Evolutionary conservation across 2,888 invertebrate species (phyloP).

Genomic region (Chrysolina americana): DNA sequence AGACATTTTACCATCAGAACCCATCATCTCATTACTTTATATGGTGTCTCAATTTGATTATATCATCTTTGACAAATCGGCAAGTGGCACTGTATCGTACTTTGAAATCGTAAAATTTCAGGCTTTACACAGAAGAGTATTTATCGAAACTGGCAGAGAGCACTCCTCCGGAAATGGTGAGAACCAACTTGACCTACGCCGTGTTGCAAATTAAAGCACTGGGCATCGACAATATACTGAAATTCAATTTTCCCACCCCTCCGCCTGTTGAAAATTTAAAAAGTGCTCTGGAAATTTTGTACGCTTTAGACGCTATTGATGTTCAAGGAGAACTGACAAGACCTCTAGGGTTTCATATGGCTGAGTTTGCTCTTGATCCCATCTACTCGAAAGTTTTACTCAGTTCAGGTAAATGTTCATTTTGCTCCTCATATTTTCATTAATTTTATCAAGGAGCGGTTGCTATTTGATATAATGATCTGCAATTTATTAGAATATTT

Average conservation of each 20-base stretch:
- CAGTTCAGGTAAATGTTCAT: conserved; percentile 74
- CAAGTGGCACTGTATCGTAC: background rate
- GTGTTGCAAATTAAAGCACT: conserved; percentile 93
- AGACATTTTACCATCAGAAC: no score
- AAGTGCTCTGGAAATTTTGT: conserved; percentile 88
- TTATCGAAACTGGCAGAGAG: conserved; percentile 78
- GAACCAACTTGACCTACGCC: conserved; percentile 88
- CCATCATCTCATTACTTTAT: no score
- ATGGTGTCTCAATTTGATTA: no score
- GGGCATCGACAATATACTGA: conserved; percentile 92
- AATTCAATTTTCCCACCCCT: conserved; percentile 93
- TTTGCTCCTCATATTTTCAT: no score
- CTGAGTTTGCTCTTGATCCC: conserved; percentile 92
- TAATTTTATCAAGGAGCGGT: no score
- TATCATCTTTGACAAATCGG: background rate
- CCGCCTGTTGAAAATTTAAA: conserved; percentile 92
- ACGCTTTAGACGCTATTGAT: conserved; percentile 87
- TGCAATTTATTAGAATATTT: no score
- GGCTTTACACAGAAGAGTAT: conserved; percentile 85
- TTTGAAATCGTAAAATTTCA: conserved; percentile 59
- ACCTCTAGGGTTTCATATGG: conserved; percentile 86
- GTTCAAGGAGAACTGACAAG: conserved; percentile 82
- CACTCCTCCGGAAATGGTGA: conserved; percentile 93
- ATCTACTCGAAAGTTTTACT: conserved; percentile 90
- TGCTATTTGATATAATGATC: no score